phyloP scores from a whole-genome alignment of 2,113 vertebrate genomes.

The Vicugna pacos region DNA sequence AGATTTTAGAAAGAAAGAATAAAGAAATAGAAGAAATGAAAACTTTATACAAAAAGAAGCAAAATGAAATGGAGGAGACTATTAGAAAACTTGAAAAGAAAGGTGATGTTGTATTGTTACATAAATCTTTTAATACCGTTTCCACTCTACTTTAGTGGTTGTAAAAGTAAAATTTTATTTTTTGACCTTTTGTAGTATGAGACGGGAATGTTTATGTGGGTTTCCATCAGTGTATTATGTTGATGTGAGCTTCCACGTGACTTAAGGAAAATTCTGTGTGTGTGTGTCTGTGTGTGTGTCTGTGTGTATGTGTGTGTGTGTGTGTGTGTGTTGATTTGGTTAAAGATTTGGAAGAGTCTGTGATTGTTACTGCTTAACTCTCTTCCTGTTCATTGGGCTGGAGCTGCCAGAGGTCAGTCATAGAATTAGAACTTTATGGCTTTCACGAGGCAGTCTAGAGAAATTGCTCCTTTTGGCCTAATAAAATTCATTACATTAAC shows the following conservation, averaged over 20 bases:
- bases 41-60: conserved; percentile 89
- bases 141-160: conserved; percentile 11
- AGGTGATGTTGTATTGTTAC: conserved; percentile 91
- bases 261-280: neutral
- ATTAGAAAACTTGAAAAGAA: conserved; percentile 94
- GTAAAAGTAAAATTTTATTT: neutral
- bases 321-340: neutral
- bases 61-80: conserved; percentile 92
- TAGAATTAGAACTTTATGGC: neutral
- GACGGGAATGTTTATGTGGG: neutral
- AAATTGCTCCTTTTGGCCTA: neutral
- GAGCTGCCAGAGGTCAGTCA: neutral
- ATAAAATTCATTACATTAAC: neutral
- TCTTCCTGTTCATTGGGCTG: neutral
- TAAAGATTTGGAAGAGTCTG: neutral
- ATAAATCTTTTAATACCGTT: neutral
- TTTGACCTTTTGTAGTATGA: neutral
- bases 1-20: conserved; percentile 98
- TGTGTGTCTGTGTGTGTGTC: neutral
- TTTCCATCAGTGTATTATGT: neutral
- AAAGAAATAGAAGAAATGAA: conserved; percentile 95
- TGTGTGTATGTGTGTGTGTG: neutral
- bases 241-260: neutral
- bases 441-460: neutral
- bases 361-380: neutral